phyloP scores from a whole-genome alignment of 2,888 invertebrate species.

The Dolomedes plantarius region DNA sequence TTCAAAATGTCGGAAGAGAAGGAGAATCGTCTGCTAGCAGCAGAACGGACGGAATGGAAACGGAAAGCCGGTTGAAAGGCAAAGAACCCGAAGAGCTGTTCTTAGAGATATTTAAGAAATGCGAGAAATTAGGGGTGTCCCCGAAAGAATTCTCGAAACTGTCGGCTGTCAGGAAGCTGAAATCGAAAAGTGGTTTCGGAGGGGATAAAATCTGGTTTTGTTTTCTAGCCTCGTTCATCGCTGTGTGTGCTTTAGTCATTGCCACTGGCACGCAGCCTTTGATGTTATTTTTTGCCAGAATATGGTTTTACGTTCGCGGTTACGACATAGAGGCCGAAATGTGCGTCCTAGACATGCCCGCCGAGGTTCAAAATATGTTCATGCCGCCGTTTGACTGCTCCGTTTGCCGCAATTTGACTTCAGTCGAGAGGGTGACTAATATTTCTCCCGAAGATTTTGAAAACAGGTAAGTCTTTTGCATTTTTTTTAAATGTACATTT shows the following conservation, averaged over 20 bases:
- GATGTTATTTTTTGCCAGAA: slow-evolving; percentile 24
- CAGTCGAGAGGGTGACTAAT: slow-evolving; percentile 83
- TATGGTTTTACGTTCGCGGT: slow-evolving; percentile 55
- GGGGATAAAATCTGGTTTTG: background rate
- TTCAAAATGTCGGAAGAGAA: slow-evolving; percentile 46
- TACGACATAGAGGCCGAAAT: slow-evolving; percentile 60
- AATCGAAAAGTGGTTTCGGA: slow-evolving; percentile 13
- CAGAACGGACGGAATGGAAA: background rate
- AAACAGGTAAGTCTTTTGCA: slow-evolving; percentile 79
- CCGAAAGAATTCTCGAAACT: slow-evolving; percentile 23
- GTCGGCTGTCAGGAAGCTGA: slow-evolving; percentile 26
- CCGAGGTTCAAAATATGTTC: slow-evolving; percentile 79
- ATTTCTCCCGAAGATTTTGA: slow-evolving; percentile 85
- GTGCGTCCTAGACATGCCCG: slow-evolving; percentile 75
- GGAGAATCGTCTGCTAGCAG: background rate
- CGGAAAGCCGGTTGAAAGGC: slow-evolving; percentile 47
- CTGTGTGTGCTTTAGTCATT: slow-evolving; percentile 4
- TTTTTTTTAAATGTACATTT: too few relatives aligned
- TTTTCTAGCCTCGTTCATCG: slow-evolving; percentile 19
- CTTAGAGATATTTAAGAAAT: slow-evolving; percentile 37
- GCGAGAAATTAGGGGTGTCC: slow-evolving; percentile 35
- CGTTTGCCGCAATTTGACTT: slow-evolving; percentile 83
- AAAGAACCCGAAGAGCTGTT: slow-evolving; percentile 54
- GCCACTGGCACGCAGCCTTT: slow-evolving; percentile 6
- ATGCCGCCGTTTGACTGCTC: slow-evolving; percentile 88